Conservation (phyloP, 2,888 invertebrate species). For the Perizoma affinitatum region DNA sequence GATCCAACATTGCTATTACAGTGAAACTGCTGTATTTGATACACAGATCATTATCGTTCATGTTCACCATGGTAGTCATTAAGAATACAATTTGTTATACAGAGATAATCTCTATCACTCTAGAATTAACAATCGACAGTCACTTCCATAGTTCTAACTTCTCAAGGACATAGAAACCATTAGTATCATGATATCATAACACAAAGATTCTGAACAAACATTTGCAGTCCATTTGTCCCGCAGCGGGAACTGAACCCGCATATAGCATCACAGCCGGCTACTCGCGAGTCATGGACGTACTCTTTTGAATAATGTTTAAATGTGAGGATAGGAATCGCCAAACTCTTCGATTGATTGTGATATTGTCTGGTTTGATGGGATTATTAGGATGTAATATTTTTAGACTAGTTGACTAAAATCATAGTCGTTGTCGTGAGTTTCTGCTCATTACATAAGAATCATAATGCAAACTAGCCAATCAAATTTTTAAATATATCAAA, state of each 20-base stretch:
- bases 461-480: conserved; percentile 9
- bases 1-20: conserved; percentile 48
- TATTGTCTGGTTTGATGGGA: too few species aligned
- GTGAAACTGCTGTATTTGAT: conserved; percentile 47
- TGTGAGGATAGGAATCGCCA: conserved; percentile 1
- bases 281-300: too few species aligned
- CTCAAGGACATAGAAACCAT: too few species aligned
- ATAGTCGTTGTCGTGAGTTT: conserved; percentile 11
- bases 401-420: background rate
- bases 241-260: too few species aligned
- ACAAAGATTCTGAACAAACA: too few species aligned
- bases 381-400: background rate
- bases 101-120: conserved; percentile 22
- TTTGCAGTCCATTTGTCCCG: too few species aligned
- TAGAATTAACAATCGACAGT: background rate
- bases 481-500: conserved; percentile 11
- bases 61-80: conserved; percentile 33
- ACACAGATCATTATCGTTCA: conserved; percentile 35
- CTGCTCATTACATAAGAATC: conserved; percentile 3
- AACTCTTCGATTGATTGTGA: background rate
- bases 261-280: too few species aligned
- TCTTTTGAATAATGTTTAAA: background rate
- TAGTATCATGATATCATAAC: too few species aligned
- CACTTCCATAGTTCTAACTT: too few species aligned
- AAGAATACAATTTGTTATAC: conserved; percentile 27